These are phyloP conservation scores for Sphyrna mokarran DNA, from an alignment of 2,113 vertebrate genomes.

Conservation along the genomic window DNA sequence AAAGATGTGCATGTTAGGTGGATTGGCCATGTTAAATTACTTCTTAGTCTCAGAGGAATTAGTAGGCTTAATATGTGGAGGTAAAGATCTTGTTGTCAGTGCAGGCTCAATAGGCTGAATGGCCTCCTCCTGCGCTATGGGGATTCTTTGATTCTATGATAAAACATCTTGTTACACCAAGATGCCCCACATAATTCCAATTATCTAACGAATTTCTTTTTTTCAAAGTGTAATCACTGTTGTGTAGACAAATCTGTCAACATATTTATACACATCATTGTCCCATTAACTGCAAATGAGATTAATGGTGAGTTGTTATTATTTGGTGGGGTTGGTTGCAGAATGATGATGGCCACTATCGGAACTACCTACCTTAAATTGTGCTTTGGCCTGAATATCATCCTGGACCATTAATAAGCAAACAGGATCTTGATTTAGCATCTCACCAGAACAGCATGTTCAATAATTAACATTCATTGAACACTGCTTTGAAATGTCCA, in stretches of 20 bases:
- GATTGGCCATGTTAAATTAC: too few relatives aligned
- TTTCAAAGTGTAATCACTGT: neutral
- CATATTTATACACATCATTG: neutral
- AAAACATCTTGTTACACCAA: neutral
- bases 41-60: too few relatives aligned
- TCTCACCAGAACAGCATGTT: neutral
- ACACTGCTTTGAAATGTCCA: neutral
- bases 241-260: neutral
- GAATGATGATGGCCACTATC: neutral
- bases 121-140: too few relatives aligned
- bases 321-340: neutral
- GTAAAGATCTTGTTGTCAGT: too few relatives aligned
- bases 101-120: too few relatives aligned
- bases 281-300: neutral
- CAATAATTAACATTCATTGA: neutral
- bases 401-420: neutral
- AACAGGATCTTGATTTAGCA: neutral
- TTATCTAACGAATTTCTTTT: neutral
- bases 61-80: too few relatives aligned
- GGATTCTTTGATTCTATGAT: too few relatives aligned
- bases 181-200: neutral
- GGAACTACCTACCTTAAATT: neutral
- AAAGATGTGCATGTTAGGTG: too few relatives aligned
- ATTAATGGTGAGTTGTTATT: neutral
- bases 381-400: neutral